Evolutionary conservation across 2,888 invertebrate species (phyloP).

Genomic region (Andrena flavipes): DNA sequence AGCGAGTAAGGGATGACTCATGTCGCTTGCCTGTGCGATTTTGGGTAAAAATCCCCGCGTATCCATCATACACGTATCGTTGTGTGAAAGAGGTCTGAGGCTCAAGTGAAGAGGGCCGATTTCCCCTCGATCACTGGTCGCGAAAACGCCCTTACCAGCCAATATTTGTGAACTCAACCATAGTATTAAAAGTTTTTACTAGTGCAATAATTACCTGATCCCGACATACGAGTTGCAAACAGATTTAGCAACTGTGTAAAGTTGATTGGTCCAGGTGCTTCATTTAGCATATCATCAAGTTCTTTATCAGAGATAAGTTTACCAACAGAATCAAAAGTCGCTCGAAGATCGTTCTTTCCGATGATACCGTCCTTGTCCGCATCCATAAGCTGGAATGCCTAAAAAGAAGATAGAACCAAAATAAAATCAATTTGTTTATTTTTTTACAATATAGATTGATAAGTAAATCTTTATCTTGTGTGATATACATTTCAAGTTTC

Average conservation of each 20-base stretch:
- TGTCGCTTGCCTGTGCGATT: too few relatives aligned
- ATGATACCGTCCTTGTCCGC: conserved; percentile 97
- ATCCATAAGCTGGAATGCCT: conserved; percentile 98
- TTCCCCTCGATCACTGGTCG: too few relatives aligned
- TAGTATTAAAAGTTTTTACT: neutral
- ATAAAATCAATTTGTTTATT: neutral
- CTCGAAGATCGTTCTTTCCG: conserved; percentile 95
- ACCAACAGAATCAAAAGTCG: conserved; percentile 96
- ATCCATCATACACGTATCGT: too few relatives aligned
- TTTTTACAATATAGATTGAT: neutral
- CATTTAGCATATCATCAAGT: conserved; percentile 94
- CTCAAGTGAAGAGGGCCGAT: too few relatives aligned
- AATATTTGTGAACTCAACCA: too few relatives aligned
- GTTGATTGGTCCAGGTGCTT: conserved; percentile 96
- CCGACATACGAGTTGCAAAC: conserved; percentile 96
- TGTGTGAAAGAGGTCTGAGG: too few relatives aligned
- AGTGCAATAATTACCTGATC: conserved; percentile 87
- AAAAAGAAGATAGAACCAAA: conserved; percentile 49
- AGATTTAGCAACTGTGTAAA: conserved; percentile 97
- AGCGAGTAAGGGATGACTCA: too few relatives aligned
- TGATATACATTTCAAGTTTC: neutral
- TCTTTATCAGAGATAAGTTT: conserved; percentile 96
- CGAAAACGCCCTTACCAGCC: too few relatives aligned
- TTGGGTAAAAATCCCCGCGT: too few relatives aligned
- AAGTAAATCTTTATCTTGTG: neutral